phyloP scores from a whole-genome alignment of 1,140 invertebrate species.

The Drosophila kikkawai region DNA sequence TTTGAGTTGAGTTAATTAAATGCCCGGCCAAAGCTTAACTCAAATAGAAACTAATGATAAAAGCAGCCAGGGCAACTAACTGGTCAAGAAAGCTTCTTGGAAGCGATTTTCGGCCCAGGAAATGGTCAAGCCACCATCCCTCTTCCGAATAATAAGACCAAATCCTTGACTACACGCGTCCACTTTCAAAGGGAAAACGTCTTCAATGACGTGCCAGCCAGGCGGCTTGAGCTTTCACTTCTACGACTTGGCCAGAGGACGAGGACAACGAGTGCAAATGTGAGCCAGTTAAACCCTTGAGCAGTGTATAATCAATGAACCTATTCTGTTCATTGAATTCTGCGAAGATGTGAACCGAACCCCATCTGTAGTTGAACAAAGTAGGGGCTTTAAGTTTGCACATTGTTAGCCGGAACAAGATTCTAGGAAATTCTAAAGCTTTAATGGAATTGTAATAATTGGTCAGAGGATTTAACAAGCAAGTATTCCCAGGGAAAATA shows the following conservation, averaged over 20 bases:
- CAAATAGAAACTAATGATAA: constrained; percentile 65
- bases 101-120: constrained; percentile 10
- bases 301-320: constrained; percentile 24
- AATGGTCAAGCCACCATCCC: constrained; percentile 19
- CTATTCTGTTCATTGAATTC: constrained; percentile 28
- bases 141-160: constrained; percentile 29
- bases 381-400: constrained; percentile 13
- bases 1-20: constrained; percentile 74
- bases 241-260: constrained; percentile 16
- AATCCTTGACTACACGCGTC: constrained; percentile 31
- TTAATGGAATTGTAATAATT: constrained; percentile 7
- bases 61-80: constrained; percentile 12
- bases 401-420: background rate
- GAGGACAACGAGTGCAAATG: constrained; percentile 19
- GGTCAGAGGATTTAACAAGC: background rate
- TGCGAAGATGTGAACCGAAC: constrained; percentile 4
- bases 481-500: too few species aligned
- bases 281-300: constrained; percentile 23
- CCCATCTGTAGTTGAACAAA: background rate
- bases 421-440: background rate
- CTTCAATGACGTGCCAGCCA: constrained; percentile 24
- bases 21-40: constrained; percentile 57
- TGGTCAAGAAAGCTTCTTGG: constrained; percentile 17
- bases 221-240: background rate
- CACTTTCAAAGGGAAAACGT: constrained; percentile 21